Evolutionary conservation across 2,888 invertebrate species (phyloP).

Genomic region (Digitonthophagus gazella): DNA sequence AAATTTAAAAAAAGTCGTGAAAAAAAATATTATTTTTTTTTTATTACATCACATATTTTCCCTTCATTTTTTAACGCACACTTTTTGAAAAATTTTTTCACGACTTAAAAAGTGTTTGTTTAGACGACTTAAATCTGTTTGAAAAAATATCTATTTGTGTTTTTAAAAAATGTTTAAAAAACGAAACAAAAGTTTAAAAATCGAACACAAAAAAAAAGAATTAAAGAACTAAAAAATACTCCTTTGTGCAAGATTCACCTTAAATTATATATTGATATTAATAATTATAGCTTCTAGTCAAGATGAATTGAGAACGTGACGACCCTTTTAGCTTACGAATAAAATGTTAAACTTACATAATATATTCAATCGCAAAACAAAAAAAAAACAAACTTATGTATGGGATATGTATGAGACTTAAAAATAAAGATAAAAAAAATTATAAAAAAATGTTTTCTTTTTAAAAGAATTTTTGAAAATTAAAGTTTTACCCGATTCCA

Average conservation of each 20-base stretch:
- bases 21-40: no score
- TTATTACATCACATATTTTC: no score
- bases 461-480: no score
- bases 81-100: conserved; percentile 34
- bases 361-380: conserved; percentile 49
- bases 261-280: conserved; percentile 44
- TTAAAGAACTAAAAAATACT: conserved; percentile 37
- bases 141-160: no score
- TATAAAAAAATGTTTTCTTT: no score
- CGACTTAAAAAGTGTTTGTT: conserved; percentile 5
- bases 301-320: conserved; percentile 31
- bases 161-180: conserved; percentile 9
- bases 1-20: no score
- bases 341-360: conserved; percentile 50
- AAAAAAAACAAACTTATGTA: conserved; percentile 46
- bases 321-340: conserved; percentile 49
- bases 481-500: no score
- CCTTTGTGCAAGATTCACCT: conserved; percentile 48
- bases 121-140: no score
- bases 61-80: neutral
- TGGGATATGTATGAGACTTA: conserved; percentile 55
- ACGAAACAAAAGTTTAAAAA: neutral
- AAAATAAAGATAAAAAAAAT: conserved; percentile 44
- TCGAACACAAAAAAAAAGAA: conserved; percentile 22
- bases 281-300: conserved; percentile 45